phyloP scores from a whole-genome alignment of 2,888 invertebrate species.

The Troides helena region DNA sequence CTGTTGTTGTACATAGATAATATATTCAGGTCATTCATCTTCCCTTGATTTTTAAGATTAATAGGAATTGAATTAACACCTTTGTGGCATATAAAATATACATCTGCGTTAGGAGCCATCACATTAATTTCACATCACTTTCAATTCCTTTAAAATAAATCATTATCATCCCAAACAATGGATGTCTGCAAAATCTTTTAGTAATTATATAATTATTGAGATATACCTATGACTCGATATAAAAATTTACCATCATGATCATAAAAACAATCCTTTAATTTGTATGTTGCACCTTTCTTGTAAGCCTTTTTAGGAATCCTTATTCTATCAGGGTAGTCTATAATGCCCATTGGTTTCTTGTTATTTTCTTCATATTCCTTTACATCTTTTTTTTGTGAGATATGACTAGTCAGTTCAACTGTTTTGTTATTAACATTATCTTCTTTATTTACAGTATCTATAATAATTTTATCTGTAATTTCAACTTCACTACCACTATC shows the following conservation, averaged over 20 bases:
- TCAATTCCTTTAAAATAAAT: too few relatives aligned
- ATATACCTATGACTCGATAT: constrained; percentile 88
- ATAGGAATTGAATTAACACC: too few relatives aligned
- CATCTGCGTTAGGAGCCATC: too few relatives aligned
- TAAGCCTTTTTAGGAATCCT: constrained; percentile 84
- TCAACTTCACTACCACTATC: constrained; percentile 56
- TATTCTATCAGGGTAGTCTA: constrained; percentile 82
- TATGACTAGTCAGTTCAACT: constrained; percentile 45
- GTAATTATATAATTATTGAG: constrained; percentile 45
- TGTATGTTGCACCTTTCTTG: constrained; percentile 84
- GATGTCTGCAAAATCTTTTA: constrained; percentile 49
- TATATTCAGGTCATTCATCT: too few relatives aligned
- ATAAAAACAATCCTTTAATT: constrained; percentile 89
- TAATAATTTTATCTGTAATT: constrained; percentile 59
- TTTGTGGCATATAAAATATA: too few relatives aligned
- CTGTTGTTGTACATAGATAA: too few relatives aligned
- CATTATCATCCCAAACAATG: too few relatives aligned
- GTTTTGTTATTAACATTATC: constrained; percentile 38
- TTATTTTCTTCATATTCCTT: constrained; percentile 45
- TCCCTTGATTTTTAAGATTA: too few relatives aligned
- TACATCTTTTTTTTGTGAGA: constrained; percentile 40
- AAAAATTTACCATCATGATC: constrained; percentile 89
- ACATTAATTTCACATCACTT: too few relatives aligned
- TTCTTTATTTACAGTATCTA: constrained; percentile 44
- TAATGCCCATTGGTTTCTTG: constrained; percentile 42